phyloP scores from a whole-genome alignment of 2,888 invertebrate genomes.

The Microlaimidae sp. region DNA sequence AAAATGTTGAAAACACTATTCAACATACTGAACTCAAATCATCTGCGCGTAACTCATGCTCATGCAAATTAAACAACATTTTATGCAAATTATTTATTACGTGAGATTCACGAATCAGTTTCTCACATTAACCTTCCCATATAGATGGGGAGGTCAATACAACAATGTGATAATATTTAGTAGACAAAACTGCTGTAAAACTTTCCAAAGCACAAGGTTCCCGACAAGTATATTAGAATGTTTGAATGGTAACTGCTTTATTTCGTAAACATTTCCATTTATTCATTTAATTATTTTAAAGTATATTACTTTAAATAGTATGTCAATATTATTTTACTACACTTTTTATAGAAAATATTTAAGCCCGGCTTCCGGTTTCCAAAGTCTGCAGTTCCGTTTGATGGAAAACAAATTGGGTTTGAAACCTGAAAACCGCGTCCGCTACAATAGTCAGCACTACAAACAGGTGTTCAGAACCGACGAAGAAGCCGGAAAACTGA shows the following conservation, averaged over 20 bases:
- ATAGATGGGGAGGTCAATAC: too few species aligned
- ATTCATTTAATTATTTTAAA: constrained; percentile 4
- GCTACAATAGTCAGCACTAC: constrained; percentile 77
- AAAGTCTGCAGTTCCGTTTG: constrained; percentile 79
- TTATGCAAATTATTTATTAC: too few species aligned
- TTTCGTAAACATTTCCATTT: background rate
- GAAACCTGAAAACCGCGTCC: constrained; percentile 60
- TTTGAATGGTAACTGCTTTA: background rate
- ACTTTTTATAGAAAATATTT: constrained; percentile 52
- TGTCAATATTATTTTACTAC: constrained; percentile 4
- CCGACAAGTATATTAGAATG: too few species aligned
- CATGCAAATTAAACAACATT: too few species aligned
- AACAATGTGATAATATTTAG: too few species aligned
- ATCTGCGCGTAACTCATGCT: too few species aligned
- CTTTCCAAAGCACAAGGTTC: too few species aligned
- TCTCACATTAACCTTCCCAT: too few species aligned
- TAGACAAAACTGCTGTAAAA: too few species aligned
- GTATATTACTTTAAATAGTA: constrained; percentile 2
- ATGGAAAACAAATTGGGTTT: constrained; percentile 76
- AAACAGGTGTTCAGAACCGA: constrained; percentile 48
- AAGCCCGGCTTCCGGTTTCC: constrained; percentile 90
- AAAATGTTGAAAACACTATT: too few species aligned
- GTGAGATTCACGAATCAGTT: background rate
- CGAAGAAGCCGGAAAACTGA: constrained; percentile 46
- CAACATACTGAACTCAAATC: too few species aligned